phyloP scores from a whole-genome alignment of 2,888 invertebrate species.

The Alviniconcha strummeri region DNA sequence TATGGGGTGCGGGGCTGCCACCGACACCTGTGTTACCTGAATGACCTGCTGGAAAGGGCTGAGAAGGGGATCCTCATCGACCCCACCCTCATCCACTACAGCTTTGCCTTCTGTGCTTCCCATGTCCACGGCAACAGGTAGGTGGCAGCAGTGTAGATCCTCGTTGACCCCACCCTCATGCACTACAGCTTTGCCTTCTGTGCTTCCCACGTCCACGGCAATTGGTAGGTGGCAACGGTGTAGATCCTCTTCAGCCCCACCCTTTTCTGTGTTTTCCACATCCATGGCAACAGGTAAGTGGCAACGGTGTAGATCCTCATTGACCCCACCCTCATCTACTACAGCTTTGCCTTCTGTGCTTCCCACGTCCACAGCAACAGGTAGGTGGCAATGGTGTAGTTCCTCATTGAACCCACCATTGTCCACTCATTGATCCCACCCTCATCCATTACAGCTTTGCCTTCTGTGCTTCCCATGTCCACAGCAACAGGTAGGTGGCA shows the following conservation, averaged over 20 bases:
- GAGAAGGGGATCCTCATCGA: conserved; percentile 97
- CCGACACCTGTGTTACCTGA: conserved; percentile 95
- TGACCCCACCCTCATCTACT: conserved; percentile 98
- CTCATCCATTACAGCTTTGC: conserved; percentile 99
- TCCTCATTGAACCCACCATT: conserved; percentile 85
- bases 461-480: conserved; percentile 99
- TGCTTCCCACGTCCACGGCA: conserved; percentile 99
- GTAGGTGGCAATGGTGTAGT: conserved; percentile 86
- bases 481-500: conserved; percentile 96
- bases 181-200: conserved; percentile 99
- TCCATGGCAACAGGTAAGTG: conserved; percentile 96
- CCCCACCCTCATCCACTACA: conserved; percentile 98
- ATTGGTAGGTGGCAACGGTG: conserved; percentile 90
- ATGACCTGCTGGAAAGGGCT: conserved; percentile 94
- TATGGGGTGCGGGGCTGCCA: conserved; percentile 98
- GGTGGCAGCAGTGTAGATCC: conserved; percentile 86
- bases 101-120: conserved; percentile 99
- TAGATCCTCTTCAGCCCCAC: conserved; percentile 98
- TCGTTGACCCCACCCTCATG: conserved; percentile 98
- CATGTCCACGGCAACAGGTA: conserved; percentile 99
- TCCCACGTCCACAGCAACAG: conserved; percentile 99
- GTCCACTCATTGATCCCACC: conserved; percentile 99
- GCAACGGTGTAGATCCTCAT: conserved; percentile 92
- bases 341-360: conserved; percentile 99
- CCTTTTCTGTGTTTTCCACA: conserved; percentile 98